Conservation (phyloP, 23 tunicate genomes). For the Oikopleura dioica region DNA sequence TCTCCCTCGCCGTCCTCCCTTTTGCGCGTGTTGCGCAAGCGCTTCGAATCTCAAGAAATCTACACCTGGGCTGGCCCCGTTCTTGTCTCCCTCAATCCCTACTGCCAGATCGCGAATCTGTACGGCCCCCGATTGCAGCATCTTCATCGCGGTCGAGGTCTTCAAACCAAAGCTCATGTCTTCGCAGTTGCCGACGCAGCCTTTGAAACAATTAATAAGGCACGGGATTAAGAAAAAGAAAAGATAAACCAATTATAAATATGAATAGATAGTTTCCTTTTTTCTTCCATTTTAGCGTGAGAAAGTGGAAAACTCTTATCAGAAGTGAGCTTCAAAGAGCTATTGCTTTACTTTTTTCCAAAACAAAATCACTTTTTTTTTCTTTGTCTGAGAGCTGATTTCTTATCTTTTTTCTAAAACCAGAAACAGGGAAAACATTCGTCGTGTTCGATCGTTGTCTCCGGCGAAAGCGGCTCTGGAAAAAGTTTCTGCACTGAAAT, state of each 20-base stretch:
- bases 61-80: conserved; percentile 13
- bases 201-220: too few species aligned
- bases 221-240: too few species aligned
- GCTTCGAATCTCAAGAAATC: not conserved
- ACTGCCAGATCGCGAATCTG: not conserved
- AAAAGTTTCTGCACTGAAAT: conserved; percentile 1
- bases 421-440: too few species aligned
- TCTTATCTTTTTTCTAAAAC: too few species aligned
- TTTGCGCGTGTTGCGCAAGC: not conserved
- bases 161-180: not conserved
- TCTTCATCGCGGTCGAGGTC: not conserved
- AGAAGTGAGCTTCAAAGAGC: too few species aligned
- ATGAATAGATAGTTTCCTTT: too few species aligned
- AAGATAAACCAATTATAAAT: too few species aligned
- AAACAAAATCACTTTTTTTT: too few species aligned
- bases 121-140: not conserved
- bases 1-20: conserved; percentile 2
- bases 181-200: not conserved
- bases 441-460: conserved; percentile 10
- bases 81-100: conserved; percentile 4
- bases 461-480: conserved; percentile 4
- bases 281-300: too few species aligned
- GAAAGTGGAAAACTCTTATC: too few species aligned
- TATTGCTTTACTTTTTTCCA: too few species aligned
- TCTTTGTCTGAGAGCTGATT: too few species aligned